Evolutionary conservation across 2,797 vertebrate species (phyloP).

Genomic region (Apogon hyalosoma): DNA sequence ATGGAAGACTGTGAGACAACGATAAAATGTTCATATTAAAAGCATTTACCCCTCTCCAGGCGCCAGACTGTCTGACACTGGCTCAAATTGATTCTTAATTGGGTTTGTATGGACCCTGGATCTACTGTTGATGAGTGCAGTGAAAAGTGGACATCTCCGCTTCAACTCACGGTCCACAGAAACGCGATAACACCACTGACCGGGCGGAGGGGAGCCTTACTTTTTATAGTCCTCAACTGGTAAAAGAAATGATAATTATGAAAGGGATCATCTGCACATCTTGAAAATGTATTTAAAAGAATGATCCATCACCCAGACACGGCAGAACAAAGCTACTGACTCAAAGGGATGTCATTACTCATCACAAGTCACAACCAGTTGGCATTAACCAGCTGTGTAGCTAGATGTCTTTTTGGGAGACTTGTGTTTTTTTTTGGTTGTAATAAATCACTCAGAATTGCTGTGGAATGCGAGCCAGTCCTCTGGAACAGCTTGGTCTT

Average conservation of each 20-base stretch:
- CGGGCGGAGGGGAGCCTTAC: slow-evolving; percentile 42
- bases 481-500: slow-evolving; percentile 80
- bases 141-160: slow-evolving; percentile 78
- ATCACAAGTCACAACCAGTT: slow-evolving; percentile 85
- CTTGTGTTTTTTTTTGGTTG: slow-evolving; percentile 70
- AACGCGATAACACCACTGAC: slow-evolving; percentile 75
- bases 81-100: slow-evolving; percentile 88
- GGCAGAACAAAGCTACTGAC: slow-evolving; percentile 82
- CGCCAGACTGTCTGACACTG: slow-evolving; percentile 88
- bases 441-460: slow-evolving; percentile 84
- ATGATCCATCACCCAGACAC: slow-evolving; percentile 80
- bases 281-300: slow-evolving; percentile 75
- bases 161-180: slow-evolving; percentile 61
- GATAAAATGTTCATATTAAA: slow-evolving; percentile 87
- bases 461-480: slow-evolving; percentile 74
- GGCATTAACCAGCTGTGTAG: slow-evolving; percentile 85
- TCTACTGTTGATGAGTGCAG: slow-evolving; percentile 81
- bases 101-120: slow-evolving; percentile 86
- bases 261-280: slow-evolving; percentile 73
- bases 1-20: slow-evolving; percentile 82
- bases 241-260: slow-evolving; percentile 59
- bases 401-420: slow-evolving; percentile 82
- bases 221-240: slow-evolving; percentile 44
- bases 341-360: slow-evolving; percentile 85
- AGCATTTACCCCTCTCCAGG: slow-evolving; percentile 85